Evolutionary conservation across 2,888 invertebrate species (phyloP), one percentile per base, ranked within the genome.

Genomic region (Timema cristinae): DNA sequence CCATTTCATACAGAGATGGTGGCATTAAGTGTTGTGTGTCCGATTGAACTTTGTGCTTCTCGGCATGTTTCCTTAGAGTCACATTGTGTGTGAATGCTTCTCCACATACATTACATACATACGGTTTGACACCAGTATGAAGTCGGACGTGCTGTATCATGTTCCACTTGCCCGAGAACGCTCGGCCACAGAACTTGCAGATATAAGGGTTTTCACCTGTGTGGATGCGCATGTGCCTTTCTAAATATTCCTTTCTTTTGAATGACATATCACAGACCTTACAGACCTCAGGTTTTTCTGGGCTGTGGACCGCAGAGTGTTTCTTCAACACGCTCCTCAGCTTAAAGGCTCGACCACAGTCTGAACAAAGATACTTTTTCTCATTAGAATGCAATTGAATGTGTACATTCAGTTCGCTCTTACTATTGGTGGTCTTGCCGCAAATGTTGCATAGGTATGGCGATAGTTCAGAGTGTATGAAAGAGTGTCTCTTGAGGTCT

Each of bases 31-130:
- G 32, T 32, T 32, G 32, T 4, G 32, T 32, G 32, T 32, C 32
- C 32, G 4, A 32, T 32, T 32, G 32, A 32, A 32, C 32, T 32
- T 32, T 32, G 16, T 68, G 56, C 8, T 59, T 59, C 47, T 61
- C 50, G 4, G 61, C 6, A 48, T 71, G 71, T 16, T 71, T 71
- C 50, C 71, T 71, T 7, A 71, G 51, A n/a, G 68, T 71, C n/a
- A 71, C 71, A 48, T 71, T 71, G 59, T 71, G 71, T 1, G 71
- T 71, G 48, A 71, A 71, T 7, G 71, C 71, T 15, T 68, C 49
- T 11, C 32, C 51, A 15, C 71, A 71, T 9, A 71, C 32, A n/a
- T 49, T n/a, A 47, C 71, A 71, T 47, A 68, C 68, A n/a, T 71
- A 71, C 6, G 71, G 71, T 15, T 67, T 67, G 7, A 50, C 56